A percentile compares a stretch with the other conserved stretches of the same genome.
These are phyloP conservation scores for Rhyacophila evoluta DNA, from an alignment of 2,888 invertebrate species.

Conservation along the genomic window DNA sequence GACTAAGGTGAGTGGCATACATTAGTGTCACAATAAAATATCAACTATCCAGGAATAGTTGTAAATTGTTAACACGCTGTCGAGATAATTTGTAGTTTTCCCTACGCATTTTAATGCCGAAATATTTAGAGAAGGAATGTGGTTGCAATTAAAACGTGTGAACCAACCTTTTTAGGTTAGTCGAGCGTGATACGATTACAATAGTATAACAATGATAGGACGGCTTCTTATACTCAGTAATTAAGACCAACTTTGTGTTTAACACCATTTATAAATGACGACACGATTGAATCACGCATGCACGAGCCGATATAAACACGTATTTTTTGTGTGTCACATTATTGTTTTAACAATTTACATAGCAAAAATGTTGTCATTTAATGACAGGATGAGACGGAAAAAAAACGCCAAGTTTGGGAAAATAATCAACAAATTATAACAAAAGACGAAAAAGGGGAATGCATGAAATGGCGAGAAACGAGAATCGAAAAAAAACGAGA, in stretches of 20 bases:
- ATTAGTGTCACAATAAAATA: background rate
- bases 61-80: background rate
- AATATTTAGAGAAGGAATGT: background rate
- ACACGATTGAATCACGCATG: background rate
- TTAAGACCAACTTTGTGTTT: background rate
- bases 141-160: conserved; percentile 3
- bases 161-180: conserved; percentile 12
- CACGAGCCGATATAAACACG: background rate
- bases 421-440: too few species aligned
- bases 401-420: too few species aligned
- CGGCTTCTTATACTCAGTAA: background rate
- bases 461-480: too few species aligned
- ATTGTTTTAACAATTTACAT: too few species aligned
- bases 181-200: background rate
- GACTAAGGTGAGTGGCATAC: too few species aligned
- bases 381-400: too few species aligned
- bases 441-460: too few species aligned
- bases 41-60: background rate
- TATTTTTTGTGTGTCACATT: too few species aligned
- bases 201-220: background rate
- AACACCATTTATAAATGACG: background rate
- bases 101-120: conserved; percentile 1
- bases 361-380: too few species aligned
- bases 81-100: background rate
- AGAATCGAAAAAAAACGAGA: too few species aligned